Base-by-base conservation (phyloP, 2,797 vertebrate species). In the Sebastes aleutianus region DNA sequence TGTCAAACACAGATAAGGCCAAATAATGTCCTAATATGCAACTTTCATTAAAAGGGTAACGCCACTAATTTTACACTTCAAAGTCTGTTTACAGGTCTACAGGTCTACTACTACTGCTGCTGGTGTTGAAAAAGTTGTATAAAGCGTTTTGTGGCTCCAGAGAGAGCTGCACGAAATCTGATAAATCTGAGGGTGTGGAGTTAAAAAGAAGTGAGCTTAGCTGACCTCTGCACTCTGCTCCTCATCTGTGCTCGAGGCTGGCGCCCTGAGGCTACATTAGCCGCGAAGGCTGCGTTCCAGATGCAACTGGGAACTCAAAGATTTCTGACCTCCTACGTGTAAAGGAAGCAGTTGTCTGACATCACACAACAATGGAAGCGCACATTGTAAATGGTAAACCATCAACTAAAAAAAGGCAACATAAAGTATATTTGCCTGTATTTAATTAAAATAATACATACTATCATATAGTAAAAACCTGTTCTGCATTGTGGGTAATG, bases 21-120 rank as follows among this genome's bases (percentile, higher is more conserved):
- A 59, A 83, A 85, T 70, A 27, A 75, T 69, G 12, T 72, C 58
- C 14, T 54, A 24, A 75, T 73, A 78, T 73, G 50, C 43, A 75
- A 64, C 61, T 70, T 86, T 66, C 18, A 71, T 66, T 74, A 53
- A 61, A 61, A 14, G 24, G 32, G 22, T 6, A 61, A 58, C 16
- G 13, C 20, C 2, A 20, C 8, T 63, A 26, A 75, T 24, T 71
- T 84, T 68, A 59, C 8, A 76, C 26, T 61, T 82, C 6, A 39
- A 22, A 70, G 32, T 54, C 5, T 64, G 29, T 56, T 71, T 64
- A 2, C 24, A 27, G 24, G 16, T 73, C n/a, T 71, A 7, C 39
- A 47, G 39, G 39, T 47, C 39, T 43, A 14, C 36, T 36, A 12
- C 34, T 39, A 1, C 22, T 18, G 26, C 6, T 50, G 47, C 47